phyloP scores from a whole-genome alignment of 30 jellyfish, hydroid and myxozoan species.

The Cassiopea andromeda region DNA sequence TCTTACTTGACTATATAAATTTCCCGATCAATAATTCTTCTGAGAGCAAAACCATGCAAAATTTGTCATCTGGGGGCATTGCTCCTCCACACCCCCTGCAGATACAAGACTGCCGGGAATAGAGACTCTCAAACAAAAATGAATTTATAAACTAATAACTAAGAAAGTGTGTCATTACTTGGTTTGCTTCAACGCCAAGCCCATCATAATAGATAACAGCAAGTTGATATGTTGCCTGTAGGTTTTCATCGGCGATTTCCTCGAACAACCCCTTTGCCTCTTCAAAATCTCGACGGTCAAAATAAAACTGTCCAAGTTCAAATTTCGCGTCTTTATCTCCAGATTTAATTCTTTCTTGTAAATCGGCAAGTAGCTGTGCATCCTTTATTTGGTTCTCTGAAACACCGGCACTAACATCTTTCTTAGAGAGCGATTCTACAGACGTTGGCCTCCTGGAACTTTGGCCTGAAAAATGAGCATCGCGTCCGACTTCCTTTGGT shows the following conservation, averaged over 20 bases:
- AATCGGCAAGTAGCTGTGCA: not conserved
- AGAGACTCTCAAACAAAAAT: no score
- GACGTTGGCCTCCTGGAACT: not conserved
- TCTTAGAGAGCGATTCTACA: not conserved
- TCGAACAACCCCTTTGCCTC: constrained; percentile 76
- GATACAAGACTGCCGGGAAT: no score
- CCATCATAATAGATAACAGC: constrained; percentile 96
- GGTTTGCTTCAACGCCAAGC: constrained; percentile 68
- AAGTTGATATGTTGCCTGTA: constrained; percentile 82
- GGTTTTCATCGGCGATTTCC: constrained; percentile 38
- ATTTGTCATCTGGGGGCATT: no score
- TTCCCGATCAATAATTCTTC: no score
- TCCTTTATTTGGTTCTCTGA: constrained; percentile 41
- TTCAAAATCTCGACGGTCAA: constrained; percentile 30
- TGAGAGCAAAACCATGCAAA: no score
- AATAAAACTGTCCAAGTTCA: constrained; percentile 73
- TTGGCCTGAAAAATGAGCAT: not conserved
- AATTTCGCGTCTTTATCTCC: constrained; percentile 63
- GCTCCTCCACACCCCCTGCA: no score
- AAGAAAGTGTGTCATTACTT: constrained; percentile 48
- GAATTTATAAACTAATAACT: no score
- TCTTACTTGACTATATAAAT: no score
- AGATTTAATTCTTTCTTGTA: constrained; percentile 7
- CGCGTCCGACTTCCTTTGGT: not conserved
- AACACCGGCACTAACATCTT: constrained; percentile 39